Evolutionary conservation across 2,113 vertebrate genomes (phyloP).

Genomic region (Tyrannus savana): DNA sequence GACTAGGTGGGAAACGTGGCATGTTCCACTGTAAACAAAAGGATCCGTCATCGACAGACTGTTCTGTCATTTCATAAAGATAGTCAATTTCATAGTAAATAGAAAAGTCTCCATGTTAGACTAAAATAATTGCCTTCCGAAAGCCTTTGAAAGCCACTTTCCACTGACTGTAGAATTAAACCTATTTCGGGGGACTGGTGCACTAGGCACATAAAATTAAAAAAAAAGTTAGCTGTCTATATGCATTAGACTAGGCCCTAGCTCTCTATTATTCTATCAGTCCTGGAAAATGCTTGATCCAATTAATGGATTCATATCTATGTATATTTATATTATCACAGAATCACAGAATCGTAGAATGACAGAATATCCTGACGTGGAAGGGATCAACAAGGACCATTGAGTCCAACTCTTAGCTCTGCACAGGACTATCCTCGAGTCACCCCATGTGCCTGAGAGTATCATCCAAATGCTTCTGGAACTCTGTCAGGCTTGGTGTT

Average conservation of each 20-base stretch:
- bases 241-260: not conserved
- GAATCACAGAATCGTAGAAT: not conserved
- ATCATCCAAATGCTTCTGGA: not conserved
- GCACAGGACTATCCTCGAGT: not conserved
- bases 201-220: not conserved
- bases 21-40: fast-evolving
- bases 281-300: not conserved
- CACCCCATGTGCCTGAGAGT: not conserved
- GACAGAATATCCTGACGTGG: not conserved
- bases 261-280: not conserved
- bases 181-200: not conserved
- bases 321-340: not conserved
- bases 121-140: not conserved
- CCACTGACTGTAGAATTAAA: not conserved
- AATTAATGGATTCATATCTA: not conserved
- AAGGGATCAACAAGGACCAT: not conserved
- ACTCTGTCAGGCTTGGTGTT: not conserved
- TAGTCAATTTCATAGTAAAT: not conserved
- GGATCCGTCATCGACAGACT: not conserved
- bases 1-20: fast-evolving
- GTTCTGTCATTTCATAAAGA: not conserved
- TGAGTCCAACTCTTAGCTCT: not conserved
- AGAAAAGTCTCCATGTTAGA: not conserved
- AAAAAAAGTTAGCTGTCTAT: not conserved
- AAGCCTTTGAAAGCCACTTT: not conserved